Percentiles rank a stretch among this genome's conserved stretches.
These are phyloP conservation scores for Planococcus citri DNA, from an alignment of 1,140 invertebrate species.

Conservation along the genomic window DNA sequence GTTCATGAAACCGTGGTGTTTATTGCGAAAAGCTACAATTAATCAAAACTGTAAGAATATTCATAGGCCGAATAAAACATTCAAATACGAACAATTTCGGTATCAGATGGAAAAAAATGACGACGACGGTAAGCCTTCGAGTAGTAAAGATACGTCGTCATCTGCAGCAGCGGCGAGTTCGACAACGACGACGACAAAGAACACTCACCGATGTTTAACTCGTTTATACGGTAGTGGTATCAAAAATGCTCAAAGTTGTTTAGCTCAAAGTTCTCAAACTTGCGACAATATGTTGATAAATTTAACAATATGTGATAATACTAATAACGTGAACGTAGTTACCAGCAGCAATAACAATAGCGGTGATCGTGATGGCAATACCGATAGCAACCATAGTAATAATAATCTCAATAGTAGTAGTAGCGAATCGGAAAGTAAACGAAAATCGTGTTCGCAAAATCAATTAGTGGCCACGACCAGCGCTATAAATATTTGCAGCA, in stretches of 20 bases:
- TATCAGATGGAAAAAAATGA: neutral
- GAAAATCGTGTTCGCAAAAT: neutral
- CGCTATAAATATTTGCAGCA: no score
- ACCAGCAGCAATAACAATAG: neutral
- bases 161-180: neutral
- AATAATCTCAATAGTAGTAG: neutral
- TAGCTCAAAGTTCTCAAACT: neutral
- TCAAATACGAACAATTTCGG: neutral
- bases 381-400: neutral
- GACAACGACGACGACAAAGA: neutral
- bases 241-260: neutral
- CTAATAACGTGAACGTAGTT: neutral
- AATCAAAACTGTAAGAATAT: neutral
- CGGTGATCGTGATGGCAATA: neutral
- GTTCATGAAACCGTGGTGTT: conserved; percentile 34
- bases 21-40: conserved; percentile 36
- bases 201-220: neutral
- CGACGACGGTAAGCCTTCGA: neutral
- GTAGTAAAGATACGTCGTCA: no score
- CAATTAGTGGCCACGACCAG: neutral
- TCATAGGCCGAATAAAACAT: neutral
- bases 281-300: conserved; percentile 3
- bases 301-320: neutral
- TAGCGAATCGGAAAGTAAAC: neutral
- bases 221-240: conserved; percentile 2